Evolutionary conservation across 2,888 invertebrate genomes (phyloP).

Genomic region (Drosophila tripunctata): DNA sequence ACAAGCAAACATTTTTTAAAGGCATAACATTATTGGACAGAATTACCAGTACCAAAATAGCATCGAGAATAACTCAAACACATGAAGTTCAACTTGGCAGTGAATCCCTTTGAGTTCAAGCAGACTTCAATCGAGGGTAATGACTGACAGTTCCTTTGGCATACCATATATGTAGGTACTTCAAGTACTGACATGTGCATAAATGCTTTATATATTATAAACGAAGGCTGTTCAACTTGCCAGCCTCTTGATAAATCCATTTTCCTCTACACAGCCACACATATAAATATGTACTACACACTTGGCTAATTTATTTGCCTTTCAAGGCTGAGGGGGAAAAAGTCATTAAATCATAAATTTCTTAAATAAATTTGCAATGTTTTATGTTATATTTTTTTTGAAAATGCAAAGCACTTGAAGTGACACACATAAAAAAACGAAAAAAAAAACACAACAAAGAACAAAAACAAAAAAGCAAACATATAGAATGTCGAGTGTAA

Average conservation of each 20-base stretch:
- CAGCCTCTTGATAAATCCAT: slow-evolving; percentile 33
- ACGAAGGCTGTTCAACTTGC: slow-evolving; percentile 27
- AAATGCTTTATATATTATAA: slow-evolving; percentile 38
- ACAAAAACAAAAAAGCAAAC: slow-evolving; percentile 2
- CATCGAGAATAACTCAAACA: slow-evolving; percentile 24
- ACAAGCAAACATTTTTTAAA: slow-evolving; percentile 41
- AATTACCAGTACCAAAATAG: slow-evolving; percentile 45
- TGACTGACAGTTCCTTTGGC: slow-evolving; percentile 18
- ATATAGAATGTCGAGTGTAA: slow-evolving; percentile 21
- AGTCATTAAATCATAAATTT: slow-evolving; percentile 68
- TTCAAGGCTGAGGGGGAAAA: neutral
- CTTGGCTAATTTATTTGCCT: slow-evolving; percentile 44
- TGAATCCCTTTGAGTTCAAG: slow-evolving; percentile 41
- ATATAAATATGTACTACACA: slow-evolving; percentile 30
- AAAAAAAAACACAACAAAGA: slow-evolving; percentile 5
- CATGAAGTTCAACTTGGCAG: slow-evolving; percentile 5
- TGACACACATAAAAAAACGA: slow-evolving; percentile 37
- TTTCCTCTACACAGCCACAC: slow-evolving; percentile 2
- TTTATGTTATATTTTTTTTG: slow-evolving; percentile 20
- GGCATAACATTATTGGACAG: slow-evolving; percentile 48
- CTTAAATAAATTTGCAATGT: slow-evolving; percentile 56
- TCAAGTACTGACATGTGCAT: slow-evolving; percentile 44
- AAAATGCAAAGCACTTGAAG: slow-evolving; percentile 64
- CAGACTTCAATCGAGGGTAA: slow-evolving; percentile 54
- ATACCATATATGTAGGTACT: no score